A percentile compares a stretch with the other conserved stretches of the same genome.
Conservation (phyloP, 2,888 invertebrate genomes). For the Cordylochernes scorpioides region DNA sequence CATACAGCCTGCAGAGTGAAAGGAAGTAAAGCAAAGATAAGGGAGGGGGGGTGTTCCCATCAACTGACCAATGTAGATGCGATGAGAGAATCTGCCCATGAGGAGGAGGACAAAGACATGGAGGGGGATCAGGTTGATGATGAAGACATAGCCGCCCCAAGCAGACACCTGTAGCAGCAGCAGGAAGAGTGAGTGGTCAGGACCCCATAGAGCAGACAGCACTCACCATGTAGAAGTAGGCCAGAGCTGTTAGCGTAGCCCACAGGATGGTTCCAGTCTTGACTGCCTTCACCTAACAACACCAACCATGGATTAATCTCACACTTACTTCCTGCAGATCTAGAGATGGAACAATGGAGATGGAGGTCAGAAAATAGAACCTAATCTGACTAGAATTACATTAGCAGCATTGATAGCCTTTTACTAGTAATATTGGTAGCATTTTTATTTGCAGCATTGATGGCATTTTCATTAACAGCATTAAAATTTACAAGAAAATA, state of each 20-base stretch:
- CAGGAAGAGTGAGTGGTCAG: no score
- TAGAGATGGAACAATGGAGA: no score
- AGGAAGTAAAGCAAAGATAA: neutral
- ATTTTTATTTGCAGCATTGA: no score
- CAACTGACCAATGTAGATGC: constrained; percentile 39
- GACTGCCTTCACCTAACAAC: constrained; percentile 45
- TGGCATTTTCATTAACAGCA: no score
- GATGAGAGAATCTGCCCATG: constrained; percentile 79
- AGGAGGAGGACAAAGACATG: constrained; percentile 72
- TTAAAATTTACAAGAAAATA: no score
- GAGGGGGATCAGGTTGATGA: constrained; percentile 91
- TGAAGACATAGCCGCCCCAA: constrained; percentile 99
- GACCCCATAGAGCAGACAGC: no score
- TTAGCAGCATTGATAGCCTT: no score
- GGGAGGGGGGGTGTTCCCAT: neutral
- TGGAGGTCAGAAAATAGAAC: no score
- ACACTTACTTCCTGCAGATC: no score
- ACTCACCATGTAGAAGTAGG: constrained; percentile 94
- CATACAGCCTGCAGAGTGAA: constrained; percentile 36
- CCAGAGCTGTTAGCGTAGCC: constrained; percentile 72
- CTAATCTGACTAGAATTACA: no score
- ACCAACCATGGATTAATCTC: constrained; percentile 1
- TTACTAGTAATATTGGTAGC: no score
- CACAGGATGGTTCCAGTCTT: constrained; percentile 93
- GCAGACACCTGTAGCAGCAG: constrained; percentile 58